These are phyloP conservation scores for Noctua janthina DNA, from an alignment of 2,888 invertebrate species.

Conservation along the genomic window DNA sequence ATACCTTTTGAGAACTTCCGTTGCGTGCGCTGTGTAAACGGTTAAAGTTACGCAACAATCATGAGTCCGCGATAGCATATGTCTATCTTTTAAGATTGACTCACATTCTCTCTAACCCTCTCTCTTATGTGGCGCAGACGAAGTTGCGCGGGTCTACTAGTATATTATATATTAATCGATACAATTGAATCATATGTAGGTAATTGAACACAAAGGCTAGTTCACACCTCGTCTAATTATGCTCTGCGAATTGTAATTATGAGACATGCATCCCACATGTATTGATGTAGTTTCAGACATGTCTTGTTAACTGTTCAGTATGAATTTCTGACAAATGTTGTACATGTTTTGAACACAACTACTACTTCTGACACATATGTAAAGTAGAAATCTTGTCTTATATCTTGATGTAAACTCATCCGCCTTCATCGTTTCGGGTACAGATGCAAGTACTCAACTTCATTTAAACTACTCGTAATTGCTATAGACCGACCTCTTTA, in stretches of 20 bases:
- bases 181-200: background rate
- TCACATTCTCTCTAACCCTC: too few species aligned
- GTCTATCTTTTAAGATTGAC: too few species aligned
- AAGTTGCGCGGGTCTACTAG: too few species aligned
- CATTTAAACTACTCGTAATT: background rate
- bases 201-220: slow-evolving; percentile 6
- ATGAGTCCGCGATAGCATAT: too few species aligned
- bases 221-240: background rate
- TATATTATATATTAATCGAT: background rate
- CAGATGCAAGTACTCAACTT: background rate
- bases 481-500: too few species aligned
- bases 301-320: background rate
- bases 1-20: too few species aligned
- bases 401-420: background rate
- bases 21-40: too few species aligned
- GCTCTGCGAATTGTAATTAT: slow-evolving; percentile 5
- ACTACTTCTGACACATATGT: too few species aligned
- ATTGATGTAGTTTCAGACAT: background rate
- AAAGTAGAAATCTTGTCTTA: background rate
- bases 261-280: background rate
- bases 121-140: too few species aligned
- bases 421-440: background rate
- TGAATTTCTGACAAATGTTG: background rate
- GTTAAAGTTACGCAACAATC: too few species aligned
- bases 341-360: background rate